A percentile compares a stretch with the other conserved stretches of the same genome.
phyloP scores from a whole-genome alignment of 2,888 invertebrate species.

The Leptura quadrifasciata region DNA sequence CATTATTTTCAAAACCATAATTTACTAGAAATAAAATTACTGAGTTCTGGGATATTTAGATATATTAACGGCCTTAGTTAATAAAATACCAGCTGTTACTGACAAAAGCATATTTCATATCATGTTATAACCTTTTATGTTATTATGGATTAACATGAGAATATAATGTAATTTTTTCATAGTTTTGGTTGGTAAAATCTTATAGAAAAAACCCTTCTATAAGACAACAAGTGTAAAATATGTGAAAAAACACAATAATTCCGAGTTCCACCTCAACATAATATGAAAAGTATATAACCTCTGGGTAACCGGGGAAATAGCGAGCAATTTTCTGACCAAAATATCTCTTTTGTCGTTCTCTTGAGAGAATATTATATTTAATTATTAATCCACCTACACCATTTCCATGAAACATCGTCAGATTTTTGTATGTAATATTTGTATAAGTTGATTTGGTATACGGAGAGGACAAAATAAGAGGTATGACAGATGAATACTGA shows the following conservation, averaged over 20 bases:
- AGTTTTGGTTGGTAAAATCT: no score
- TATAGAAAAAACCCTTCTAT: no score
- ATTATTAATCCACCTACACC: neutral
- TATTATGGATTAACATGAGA: neutral
- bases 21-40: neutral
- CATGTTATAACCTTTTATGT: no score
- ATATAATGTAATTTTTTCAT: neutral
- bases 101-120: no score
- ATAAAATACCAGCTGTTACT: no score
- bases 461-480: neutral
- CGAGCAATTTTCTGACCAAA: neutral
- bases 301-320: neutral
- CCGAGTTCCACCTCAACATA: neutral
- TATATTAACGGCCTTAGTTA: neutral
- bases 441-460: neutral
- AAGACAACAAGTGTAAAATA: neutral
- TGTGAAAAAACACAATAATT: neutral
- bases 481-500: no score
- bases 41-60: neutral
- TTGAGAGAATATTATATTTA: neutral
- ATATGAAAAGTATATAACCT: conserved; percentile 2
- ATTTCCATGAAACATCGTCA: neutral
- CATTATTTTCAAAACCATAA: no score
- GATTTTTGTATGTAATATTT: neutral
- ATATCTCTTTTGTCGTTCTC: neutral